These are phyloP conservation scores for Drosophila kambysellisi DNA, from an alignment of 2,888 invertebrate genomes.

Conservation along the genomic window DNA sequence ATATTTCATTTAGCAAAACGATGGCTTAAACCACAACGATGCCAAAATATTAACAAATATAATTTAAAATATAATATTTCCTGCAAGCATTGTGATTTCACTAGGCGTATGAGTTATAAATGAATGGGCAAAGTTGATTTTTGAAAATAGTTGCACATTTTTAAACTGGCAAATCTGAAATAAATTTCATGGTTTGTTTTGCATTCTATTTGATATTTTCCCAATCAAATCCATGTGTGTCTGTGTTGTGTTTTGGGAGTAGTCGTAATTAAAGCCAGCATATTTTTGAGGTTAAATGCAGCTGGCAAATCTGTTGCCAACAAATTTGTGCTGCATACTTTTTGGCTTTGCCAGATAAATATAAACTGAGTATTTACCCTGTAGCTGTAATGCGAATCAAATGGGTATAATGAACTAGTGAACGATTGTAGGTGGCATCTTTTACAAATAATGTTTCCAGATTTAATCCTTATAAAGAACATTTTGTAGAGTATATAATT, in stretches of 20 bases:
- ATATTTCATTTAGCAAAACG: slow-evolving; percentile 9
- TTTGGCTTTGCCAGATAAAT: slow-evolving; percentile 28
- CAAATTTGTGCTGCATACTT: slow-evolving; percentile 46
- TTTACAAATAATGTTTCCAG: neutral
- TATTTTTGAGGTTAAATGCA: slow-evolving; percentile 48
- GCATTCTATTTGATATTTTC: slow-evolving; percentile 21
- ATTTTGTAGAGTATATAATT: neutral
- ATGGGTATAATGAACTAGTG: neutral
- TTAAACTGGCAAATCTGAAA: slow-evolving; percentile 8
- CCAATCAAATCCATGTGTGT: slow-evolving; percentile 1
- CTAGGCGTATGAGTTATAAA: slow-evolving; percentile 29
- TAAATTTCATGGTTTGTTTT: slow-evolving; percentile 13
- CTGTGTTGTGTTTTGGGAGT: neutral
- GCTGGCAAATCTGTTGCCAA: slow-evolving; percentile 31
- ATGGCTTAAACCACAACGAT: slow-evolving; percentile 9
- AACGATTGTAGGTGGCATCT: neutral
- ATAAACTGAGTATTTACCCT: neutral
- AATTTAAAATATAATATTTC: slow-evolving; percentile 18
- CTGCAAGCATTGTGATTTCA: slow-evolving; percentile 13
- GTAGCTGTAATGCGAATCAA: no score
- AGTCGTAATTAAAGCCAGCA: slow-evolving; percentile 34
- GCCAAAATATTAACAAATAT: neutral
- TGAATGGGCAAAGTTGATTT: neutral
- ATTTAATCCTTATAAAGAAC: neutral
- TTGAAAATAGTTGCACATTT: slow-evolving; percentile 19